Conservation (phyloP, 1,140 invertebrate species). For the Choristoneura fumiferana region DNA sequence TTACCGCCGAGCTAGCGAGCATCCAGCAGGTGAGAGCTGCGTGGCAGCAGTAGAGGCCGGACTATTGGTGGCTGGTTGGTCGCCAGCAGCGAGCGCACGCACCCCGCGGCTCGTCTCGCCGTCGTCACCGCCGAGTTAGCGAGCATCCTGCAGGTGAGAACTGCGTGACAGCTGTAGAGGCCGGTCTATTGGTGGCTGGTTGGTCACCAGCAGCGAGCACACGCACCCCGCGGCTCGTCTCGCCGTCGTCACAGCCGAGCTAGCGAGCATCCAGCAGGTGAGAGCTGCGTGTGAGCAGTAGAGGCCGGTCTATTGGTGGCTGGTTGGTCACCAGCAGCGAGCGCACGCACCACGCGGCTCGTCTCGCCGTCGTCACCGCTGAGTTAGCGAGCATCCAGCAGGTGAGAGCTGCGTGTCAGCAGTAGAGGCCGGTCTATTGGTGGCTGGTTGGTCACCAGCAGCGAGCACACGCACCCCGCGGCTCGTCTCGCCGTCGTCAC, state of each 20-base stretch:
- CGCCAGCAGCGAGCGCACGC: conserved; percentile 39
- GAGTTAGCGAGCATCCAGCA: conserved; percentile 56
- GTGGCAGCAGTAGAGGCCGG: no score
- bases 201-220: conserved; percentile 45
- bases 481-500: conserved; percentile 51
- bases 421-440: no score
- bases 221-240: conserved; percentile 50
- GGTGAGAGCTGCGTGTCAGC: no score
- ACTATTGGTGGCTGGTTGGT: no score
- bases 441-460: conserved; percentile 38
- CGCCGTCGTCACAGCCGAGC: conserved; percentile 47
- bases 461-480: conserved; percentile 47
- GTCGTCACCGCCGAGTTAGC: conserved; percentile 52
- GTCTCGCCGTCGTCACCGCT: conserved; percentile 46
- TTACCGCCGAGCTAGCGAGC: conserved; percentile 49
- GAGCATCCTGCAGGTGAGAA: conserved; percentile 50
- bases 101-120: conserved; percentile 49
- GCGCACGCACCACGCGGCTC: conserved; percentile 44
- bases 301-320: no score
- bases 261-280: conserved; percentile 57
- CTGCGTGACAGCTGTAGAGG: no score
- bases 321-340: conserved; percentile 48
- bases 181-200: no score
- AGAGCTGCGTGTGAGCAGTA: no score
- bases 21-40: conserved; percentile 48